Percentiles rank a stretch among this genome's conserved stretches.
Conservation (phyloP, 2,797 vertebrate species). For the Malurus leucopterus region DNA sequence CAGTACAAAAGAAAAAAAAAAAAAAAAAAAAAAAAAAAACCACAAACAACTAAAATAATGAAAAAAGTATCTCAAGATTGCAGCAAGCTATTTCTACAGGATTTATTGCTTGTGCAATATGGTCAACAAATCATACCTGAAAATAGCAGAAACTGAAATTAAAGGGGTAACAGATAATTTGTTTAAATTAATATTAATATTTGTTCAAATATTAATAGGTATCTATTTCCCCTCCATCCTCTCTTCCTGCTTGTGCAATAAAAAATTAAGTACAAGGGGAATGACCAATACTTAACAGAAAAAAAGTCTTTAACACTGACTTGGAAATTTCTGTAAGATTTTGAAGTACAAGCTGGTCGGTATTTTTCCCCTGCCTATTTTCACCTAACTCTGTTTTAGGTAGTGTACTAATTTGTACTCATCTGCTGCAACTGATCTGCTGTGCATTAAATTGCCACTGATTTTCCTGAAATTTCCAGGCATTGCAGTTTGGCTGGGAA, state of each 20-base stretch:
- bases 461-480: not conserved
- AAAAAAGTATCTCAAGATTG: not conserved
- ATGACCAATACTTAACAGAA: not conserved
- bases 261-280: not conserved
- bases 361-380: not conserved
- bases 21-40: not conserved
- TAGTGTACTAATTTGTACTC: not conserved
- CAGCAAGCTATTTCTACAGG: not conserved
- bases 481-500: not conserved
- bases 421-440: not conserved
- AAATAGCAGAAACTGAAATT: not conserved
- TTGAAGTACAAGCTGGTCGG: not conserved
- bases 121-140: not conserved
- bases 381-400: fast-evolving
- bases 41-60: not conserved
- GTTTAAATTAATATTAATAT: not conserved
- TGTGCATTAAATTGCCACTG: not conserved
- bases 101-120: not conserved
- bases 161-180: not conserved
- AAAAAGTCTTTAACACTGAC: not conserved
- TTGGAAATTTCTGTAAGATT: not conserved
- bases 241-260: not conserved
- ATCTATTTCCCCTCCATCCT: fast-evolving
- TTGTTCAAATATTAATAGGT: not conserved
- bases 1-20: not conserved